Base-by-base conservation (phyloP, 2,888 invertebrate species). In the Nomada ruficornis region DNA sequence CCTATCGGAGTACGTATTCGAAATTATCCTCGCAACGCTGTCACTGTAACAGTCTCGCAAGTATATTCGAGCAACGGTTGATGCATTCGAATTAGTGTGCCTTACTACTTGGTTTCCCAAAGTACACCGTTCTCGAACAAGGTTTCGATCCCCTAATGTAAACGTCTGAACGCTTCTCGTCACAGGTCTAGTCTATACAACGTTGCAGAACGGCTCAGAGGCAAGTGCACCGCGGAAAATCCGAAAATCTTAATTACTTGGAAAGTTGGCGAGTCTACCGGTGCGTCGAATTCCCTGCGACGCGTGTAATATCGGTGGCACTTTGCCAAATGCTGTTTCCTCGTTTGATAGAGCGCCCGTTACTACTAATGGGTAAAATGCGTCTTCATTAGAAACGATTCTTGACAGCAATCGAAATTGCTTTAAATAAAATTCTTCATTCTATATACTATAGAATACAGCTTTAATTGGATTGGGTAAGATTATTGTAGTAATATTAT, bases 171-270 rank as follows among this genome's bases (percentile, higher is more conserved):
- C 18, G 26, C 9, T 4, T 26, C 64, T n/a, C 20, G 7, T 54
- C 54, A n/a, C 54, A 10, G 4, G n/a, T 54, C 18, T 67, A 29
- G 29, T 3, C 9, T 20, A 36, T 20, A 20, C 52, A 20, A 59
- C 7, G 23, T 23, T 5, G 18, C 47, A 23, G n/a, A 26, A 44
- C 52, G n/a, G 9, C 36, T 7, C 13, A 7, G 20, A 2, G 10
- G 54, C 55, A n/a, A 54, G 23, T 11, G 36, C 64, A n/a, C 26
- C 15, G 42, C 11, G 44, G 26, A 42, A 75, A 68, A 44, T 55
- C 23, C 54, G 63, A 65, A 65, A 75, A 74, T 60, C 70, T 73
- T 79, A 81, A 81, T 81, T 81, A 81, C 81, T 65, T 47, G 55
- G 65, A 57, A 62, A 69, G 47, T 70, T 62, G 68, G 13, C 26